Base-by-base conservation (phyloP, 2,888 invertebrate genomes). In the Erebia palarica region DNA sequence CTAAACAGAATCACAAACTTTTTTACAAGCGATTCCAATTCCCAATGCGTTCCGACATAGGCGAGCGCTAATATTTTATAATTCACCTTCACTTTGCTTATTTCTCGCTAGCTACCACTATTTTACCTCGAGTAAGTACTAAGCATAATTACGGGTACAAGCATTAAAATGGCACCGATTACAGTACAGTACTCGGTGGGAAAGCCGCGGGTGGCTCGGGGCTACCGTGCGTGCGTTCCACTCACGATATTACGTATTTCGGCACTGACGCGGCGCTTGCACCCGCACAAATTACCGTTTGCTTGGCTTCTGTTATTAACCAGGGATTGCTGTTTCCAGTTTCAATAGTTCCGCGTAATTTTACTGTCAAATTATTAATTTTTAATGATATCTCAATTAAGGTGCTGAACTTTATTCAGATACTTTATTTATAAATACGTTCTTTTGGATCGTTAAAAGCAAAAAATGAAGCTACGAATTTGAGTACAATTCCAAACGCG, bases 221-320 rank as follows among this genome's bases (percentile, higher is more conserved):
- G 92, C 89, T 88, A 88, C 89, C 88, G 88, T 88, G 87, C 84
- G 83, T 87, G 87, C 83, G 81, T 87, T 88, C 82, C 90, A 86
- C 91, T 91, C 92, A 91, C 92, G 91, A 89, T 82, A 83, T 84
- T 82, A 84, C 84, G 88, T 86, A 84, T 86, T 91, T 89, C 86
- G 89, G 86, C 86, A 88, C 84, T 84, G 83, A 85, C 85, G 85
- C 85, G 83, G 86, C 86, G 85, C 84, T 77, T 86, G 83, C 84
- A 82, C 85, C 81, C 79, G 77, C 85, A 86, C 11, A 89, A 90
- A 90, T 91, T 88, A 86, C 80, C 87, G 86, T 89, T 89, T 86
- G 88, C 88, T 89, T 87, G 88, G 87, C 91, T 91, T 88, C 91
- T 90, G 91, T 88, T 86, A 89, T 89, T 88, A 89, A 85, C 76